phyloP scores from a whole-genome alignment of 2,888 invertebrate genomes.

The Digitonthophagus gazella region DNA sequence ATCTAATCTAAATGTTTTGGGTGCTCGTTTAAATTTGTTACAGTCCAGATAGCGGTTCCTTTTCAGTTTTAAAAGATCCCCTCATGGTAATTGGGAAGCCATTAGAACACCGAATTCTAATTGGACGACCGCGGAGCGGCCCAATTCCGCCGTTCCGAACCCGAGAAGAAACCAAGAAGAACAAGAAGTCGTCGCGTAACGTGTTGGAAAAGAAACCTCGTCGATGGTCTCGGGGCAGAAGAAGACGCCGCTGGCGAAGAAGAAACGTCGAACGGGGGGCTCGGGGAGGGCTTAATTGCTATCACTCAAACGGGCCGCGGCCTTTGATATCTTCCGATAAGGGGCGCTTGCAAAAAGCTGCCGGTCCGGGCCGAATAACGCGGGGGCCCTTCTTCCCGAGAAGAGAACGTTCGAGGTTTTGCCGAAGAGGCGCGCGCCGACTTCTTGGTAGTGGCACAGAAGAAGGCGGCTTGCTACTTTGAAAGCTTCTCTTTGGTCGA shows the following conservation, averaged over 20 bases:
- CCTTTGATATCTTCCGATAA: slow-evolving; percentile 40
- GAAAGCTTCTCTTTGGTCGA: neutral
- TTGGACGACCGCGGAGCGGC: slow-evolving; percentile 16
- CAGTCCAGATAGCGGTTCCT: neutral
- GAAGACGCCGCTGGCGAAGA: neutral
- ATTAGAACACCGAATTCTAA: slow-evolving; percentile 25
- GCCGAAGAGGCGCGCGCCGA: slow-evolving; percentile 1
- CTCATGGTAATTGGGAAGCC: slow-evolving; percentile 25
- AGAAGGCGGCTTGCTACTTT: slow-evolving; percentile 1
- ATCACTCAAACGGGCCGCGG: slow-evolving; percentile 40
- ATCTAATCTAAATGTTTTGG: neutral
- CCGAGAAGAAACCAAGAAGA: slow-evolving; percentile 8
- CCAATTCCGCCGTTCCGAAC: neutral
- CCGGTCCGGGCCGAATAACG: slow-evolving; percentile 27
- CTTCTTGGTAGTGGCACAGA: slow-evolving; percentile 19
- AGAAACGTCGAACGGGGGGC: neutral
- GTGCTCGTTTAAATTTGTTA: neutral
- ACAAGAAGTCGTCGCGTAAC: neutral
- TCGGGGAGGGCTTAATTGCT: slow-evolving; percentile 41
- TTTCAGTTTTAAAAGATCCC: neutral
- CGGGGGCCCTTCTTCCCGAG: slow-evolving; percentile 22
- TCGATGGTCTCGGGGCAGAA: neutral
- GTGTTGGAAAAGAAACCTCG: slow-evolving; percentile 1
- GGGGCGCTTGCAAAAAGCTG: slow-evolving; percentile 20
- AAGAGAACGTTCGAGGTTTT: slow-evolving; percentile 9